These are phyloP conservation scores for Spizaetus ornatus DNA, from an alignment of 2,113 vertebrate genomes.

Conservation along the genomic window DNA sequence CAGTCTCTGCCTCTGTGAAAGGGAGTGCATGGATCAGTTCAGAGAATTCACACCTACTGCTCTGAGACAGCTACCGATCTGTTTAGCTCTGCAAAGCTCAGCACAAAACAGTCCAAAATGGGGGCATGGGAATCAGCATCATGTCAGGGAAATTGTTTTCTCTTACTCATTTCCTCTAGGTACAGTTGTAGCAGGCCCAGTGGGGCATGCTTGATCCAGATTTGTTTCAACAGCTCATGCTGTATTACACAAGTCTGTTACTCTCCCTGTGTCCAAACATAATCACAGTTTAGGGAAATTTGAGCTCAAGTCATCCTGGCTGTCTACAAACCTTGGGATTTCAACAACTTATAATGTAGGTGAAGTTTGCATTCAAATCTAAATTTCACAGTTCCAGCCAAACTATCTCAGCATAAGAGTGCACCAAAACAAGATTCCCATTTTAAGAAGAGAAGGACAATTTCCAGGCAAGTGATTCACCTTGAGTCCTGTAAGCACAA, in stretches of 20 bases:
- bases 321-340: neutral
- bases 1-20: neutral
- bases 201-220: neutral
- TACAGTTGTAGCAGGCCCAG: neutral
- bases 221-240: conserved; percentile 2
- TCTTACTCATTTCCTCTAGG: conserved; percentile 19
- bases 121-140: neutral
- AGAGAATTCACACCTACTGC: neutral
- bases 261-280: neutral
- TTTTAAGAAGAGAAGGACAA: neutral
- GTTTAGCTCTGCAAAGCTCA: neutral
- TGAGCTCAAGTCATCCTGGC: neutral
- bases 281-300: neutral
- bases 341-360: neutral
- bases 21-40: neutral
- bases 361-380: conserved; percentile 6
- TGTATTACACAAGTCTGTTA: neutral
- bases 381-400: neutral
- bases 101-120: neutral
- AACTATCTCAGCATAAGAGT: neutral
- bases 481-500: neutral
- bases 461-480: conserved; percentile 39
- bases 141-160: neutral
- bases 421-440: neutral
- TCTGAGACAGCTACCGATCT: neutral